Conservation (phyloP, 2,888 invertebrate genomes). For the Lepidocyrtoides sp. region DNA sequence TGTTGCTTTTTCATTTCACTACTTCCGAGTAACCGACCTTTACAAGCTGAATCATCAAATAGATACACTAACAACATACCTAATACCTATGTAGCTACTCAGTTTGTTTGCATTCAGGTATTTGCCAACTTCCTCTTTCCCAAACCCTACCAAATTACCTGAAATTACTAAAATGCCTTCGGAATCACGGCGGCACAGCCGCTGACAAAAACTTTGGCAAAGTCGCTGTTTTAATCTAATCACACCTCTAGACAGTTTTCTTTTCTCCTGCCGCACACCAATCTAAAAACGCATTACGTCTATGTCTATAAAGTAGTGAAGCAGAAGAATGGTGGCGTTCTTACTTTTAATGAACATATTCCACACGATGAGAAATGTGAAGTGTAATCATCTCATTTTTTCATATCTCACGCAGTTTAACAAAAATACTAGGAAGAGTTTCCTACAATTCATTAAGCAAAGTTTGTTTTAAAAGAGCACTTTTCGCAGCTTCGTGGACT, state of each 20-base stretch:
- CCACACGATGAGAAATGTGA: neutral
- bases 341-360: neutral
- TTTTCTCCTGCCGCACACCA: neutral
- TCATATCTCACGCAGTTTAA: neutral
- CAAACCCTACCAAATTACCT: neutral
- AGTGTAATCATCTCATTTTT: constrained; percentile 1
- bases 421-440: neutral
- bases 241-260: neutral
- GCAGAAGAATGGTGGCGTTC: no score
- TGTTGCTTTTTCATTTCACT: no score
- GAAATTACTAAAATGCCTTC: neutral
- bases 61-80: no score
- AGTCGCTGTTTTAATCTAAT: no score
- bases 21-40: no score
- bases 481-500: no score
- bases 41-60: no score
- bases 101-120: no score
- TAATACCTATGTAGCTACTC: no score
- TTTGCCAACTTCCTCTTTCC: neutral
- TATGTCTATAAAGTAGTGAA: neutral
- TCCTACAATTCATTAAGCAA: neutral
- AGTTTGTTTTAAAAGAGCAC: no score
- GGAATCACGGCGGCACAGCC: neutral
- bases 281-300: neutral
- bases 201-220: neutral